Evolutionary conservation across 2,888 invertebrate species (phyloP).

Genomic region (Anarsia innoxiella): DNA sequence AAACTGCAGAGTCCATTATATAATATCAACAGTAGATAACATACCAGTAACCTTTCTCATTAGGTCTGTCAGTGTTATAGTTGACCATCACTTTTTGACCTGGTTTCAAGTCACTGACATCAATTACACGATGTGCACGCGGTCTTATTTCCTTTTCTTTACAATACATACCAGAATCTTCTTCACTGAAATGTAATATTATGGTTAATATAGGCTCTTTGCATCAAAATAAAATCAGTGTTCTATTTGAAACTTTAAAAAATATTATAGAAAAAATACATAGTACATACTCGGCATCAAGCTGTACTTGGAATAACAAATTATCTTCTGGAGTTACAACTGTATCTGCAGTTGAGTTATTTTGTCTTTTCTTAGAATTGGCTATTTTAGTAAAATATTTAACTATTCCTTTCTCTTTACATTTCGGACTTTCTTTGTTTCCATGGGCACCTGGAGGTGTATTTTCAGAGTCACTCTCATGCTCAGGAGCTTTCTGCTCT

Average conservation of each 20-base stretch:
- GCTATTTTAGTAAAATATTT: slow-evolving; percentile 42
- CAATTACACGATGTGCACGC: slow-evolving; percentile 73
- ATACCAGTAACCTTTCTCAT: slow-evolving; percentile 82
- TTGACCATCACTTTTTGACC: slow-evolving; percentile 83
- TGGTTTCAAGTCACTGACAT: slow-evolving; percentile 67
- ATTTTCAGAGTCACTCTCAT: slow-evolving; percentile 31
- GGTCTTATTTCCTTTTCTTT: slow-evolving; percentile 78
- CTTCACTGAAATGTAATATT: slow-evolving; percentile 34
- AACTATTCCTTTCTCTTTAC: slow-evolving; percentile 36
- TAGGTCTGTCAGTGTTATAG: slow-evolving; percentile 81
- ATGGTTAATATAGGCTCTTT: too few relatives aligned
- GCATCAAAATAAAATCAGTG: background rate
- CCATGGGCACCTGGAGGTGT: slow-evolving; percentile 26
- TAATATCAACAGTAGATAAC: background rate
- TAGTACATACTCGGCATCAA: slow-evolving; percentile 50
- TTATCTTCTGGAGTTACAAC: slow-evolving; percentile 31
- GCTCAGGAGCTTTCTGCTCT: background rate
- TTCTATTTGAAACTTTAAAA: background rate
- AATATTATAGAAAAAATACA: background rate
- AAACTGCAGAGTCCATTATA: too few relatives aligned
- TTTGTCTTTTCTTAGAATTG: slow-evolving; percentile 26
- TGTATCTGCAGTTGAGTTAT: slow-evolving; percentile 20
- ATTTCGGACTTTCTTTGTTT: slow-evolving; percentile 23
- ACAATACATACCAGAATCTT: slow-evolving; percentile 47
- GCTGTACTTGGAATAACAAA: slow-evolving; percentile 60